A percentile compares a stretch with the other conserved stretches of the same genome.
Conservation (phyloP, 2,797 vertebrate genomes). For the Brachyrhaphis roseni region DNA sequence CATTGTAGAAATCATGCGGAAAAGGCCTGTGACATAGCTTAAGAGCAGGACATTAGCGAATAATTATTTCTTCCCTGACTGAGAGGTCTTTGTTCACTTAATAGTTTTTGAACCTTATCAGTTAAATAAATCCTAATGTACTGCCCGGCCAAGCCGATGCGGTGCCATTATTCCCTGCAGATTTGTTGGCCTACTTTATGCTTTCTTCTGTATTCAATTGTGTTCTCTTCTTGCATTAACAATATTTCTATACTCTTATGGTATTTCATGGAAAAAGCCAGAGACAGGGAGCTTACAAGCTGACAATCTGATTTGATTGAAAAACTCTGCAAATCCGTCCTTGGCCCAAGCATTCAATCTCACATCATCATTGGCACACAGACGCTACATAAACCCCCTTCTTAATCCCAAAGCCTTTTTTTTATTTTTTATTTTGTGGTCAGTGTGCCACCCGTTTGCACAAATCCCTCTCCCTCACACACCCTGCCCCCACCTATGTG, state of each 20-base stretch:
- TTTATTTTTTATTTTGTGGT: conserved; percentile 69
- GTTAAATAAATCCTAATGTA: conserved; percentile 7
- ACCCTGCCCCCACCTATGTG: conserved; percentile 49
- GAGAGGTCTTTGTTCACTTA: conserved; percentile 5
- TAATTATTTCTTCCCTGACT: not conserved
- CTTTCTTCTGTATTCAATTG: conserved; percentile 31
- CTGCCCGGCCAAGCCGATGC: not conserved
- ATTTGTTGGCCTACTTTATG: conserved; percentile 38
- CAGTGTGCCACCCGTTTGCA: conserved; percentile 64
- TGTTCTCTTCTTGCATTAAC: conserved; percentile 28
- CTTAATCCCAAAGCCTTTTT: conserved; percentile 81
- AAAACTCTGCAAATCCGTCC: conserved; percentile 77
- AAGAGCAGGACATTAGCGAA: not conserved
- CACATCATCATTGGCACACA: conserved; percentile 58
- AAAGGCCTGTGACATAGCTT: not conserved
- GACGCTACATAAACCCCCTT: conserved; percentile 81
- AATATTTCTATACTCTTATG: conserved; percentile 35
- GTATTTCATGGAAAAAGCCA: conserved; percentile 27
- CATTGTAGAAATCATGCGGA: not conserved
- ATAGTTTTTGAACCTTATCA: conserved; percentile 6
- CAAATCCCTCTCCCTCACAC: conserved; percentile 67
- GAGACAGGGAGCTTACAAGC: conserved; percentile 62
- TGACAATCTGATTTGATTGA: conserved; percentile 80
- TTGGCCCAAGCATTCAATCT: conserved; percentile 69
- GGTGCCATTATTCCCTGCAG: conserved; percentile 8